Percentiles rank a stretch among this genome's conserved stretches.
phyloP scores from a whole-genome alignment of 2,797 vertebrate species.

The Cossypha dichroa region DNA sequence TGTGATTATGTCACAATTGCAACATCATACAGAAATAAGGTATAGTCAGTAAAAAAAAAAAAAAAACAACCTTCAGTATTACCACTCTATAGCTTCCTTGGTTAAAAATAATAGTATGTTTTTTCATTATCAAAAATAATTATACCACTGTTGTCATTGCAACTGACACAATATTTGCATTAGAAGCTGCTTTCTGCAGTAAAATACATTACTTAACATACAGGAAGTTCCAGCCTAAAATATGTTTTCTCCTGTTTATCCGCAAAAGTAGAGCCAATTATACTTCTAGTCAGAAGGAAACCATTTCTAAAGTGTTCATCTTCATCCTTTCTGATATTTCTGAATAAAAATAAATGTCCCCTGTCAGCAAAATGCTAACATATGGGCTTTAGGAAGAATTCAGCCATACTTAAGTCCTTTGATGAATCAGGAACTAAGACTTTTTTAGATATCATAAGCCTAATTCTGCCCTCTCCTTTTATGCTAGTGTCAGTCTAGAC shows the following conservation, averaged over 20 bases:
- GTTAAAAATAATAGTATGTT: background rate
- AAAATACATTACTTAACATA: background rate
- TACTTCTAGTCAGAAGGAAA: background rate
- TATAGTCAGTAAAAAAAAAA: background rate
- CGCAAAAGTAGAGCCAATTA: background rate
- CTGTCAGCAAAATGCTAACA: constrained; percentile 45
- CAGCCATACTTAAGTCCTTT: background rate
- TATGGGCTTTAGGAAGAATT: constrained; percentile 24
- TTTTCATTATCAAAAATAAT: background rate
- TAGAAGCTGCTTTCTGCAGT: background rate
- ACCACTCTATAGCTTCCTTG: background rate
- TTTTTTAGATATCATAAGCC: constrained; percentile 15
- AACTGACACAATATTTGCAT: background rate
- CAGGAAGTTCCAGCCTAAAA: background rate
- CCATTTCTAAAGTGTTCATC: background rate
- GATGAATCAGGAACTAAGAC: constrained; percentile 48
- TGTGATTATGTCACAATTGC: background rate
- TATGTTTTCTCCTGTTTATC: background rate
- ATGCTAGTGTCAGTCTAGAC: background rate
- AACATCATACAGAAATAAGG: background rate
- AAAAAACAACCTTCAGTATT: background rate
- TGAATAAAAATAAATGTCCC: constrained; percentile 6
- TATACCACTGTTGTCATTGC: background rate
- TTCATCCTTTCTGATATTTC: background rate
- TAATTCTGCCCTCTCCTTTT: constrained; percentile 53